Evolutionary conservation across 2,888 invertebrate genomes (phyloP), one percentile per base, ranked within the genome.

Genomic region (Gryllus longicercus): DNA sequence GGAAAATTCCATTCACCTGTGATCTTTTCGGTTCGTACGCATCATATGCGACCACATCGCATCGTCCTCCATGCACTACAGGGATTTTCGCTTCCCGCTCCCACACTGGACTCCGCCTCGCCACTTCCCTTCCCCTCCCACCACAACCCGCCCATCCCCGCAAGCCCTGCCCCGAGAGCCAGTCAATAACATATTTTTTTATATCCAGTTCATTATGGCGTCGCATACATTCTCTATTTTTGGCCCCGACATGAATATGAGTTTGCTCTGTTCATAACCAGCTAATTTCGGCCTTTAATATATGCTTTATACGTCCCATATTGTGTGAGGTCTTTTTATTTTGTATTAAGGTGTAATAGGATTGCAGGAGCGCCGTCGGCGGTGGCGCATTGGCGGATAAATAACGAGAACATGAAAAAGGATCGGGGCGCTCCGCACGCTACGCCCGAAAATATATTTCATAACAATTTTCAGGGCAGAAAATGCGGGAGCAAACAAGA

Each of bases 331-430:
- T 63, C 63, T 63, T 63, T 63, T 63, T 63, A 63, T 63, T 63
- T 63, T 63, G 63, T 63, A 63, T 63, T 63, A 63, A 63, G 63
- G 63, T 63, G 63, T 63, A 63, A 63, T 63, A 63, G 63, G 63
- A 63, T 63, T 63, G 14, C 63, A 63, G 63, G 63, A 63, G 8
- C 63, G 14, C 16, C 63, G 16, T 4, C 14, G 63, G 14, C 63
- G 63, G 16, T 0, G 63, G 4, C 1, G 63, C n/a, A 63, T 63
- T n/a, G 63, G n/a, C 63, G n/a, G 63, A 63, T n/a, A 63, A 63
- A 63, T 63, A 63, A 63, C 63, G 63, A 63, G n/a, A 5, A 63
- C 63, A 63, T 63, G 63, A 63, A 63, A 63, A 63, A 63, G 14
- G 63, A 63, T 63, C n/a, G 63, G 14, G 63, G 5, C 4, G 63